These are phyloP conservation scores for Excalfactoria chinensis DNA, from an alignment of 2,113 vertebrate genomes.

Conservation along the genomic window DNA sequence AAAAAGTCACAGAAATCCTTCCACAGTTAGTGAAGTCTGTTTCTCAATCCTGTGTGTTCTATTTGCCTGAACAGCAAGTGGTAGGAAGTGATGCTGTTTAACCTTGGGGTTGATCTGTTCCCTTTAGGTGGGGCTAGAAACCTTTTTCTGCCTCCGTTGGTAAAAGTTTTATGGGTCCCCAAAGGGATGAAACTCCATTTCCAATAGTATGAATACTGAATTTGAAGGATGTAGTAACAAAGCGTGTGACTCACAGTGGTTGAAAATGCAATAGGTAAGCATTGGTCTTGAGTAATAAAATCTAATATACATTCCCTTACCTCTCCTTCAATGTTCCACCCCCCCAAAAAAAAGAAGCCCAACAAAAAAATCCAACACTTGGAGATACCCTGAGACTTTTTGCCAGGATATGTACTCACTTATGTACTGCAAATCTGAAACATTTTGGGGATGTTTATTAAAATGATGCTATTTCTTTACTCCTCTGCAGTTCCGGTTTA, in stretches of 20 bases:
- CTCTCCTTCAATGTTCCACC: neutral
- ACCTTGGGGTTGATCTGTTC: constrained; percentile 49
- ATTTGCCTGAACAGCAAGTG: constrained; percentile 45
- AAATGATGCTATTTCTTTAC: neutral
- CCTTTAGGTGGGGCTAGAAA: constrained; percentile 15
- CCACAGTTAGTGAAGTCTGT: neutral
- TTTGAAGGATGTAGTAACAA: neutral
- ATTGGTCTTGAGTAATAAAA: neutral
- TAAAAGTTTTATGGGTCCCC: neutral
- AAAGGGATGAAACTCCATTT: neutral
- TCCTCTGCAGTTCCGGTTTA: too few relatives aligned
- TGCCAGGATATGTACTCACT: neutral
- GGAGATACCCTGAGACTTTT: neutral
- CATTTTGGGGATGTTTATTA: neutral
- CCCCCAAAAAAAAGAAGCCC: neutral
- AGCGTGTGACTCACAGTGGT: fast-evolving
- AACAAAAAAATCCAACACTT: fast-evolving
- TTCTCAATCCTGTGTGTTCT: constrained; percentile 2
- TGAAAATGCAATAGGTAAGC: neutral
- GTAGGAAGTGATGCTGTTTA: constrained; percentile 47
- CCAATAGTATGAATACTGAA: neutral
- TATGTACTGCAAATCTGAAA: neutral
- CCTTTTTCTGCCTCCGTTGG: neutral
- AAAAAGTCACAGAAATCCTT: neutral
- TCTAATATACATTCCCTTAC: fast-evolving